Conservation (phyloP, 2,113 vertebrate genomes). For the Odontesthes bonariensis region DNA sequence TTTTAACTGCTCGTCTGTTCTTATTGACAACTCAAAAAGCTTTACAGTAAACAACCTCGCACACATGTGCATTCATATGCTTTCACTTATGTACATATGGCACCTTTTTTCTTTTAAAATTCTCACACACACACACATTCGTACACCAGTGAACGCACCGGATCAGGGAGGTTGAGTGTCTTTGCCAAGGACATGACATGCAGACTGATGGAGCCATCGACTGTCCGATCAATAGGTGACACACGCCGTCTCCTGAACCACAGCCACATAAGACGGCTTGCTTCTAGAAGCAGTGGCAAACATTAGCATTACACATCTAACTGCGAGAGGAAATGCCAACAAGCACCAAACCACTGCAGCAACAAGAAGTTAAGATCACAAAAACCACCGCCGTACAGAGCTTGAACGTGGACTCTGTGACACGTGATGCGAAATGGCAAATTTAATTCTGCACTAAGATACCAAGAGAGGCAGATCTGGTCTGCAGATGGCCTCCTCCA, state of each 20-base stretch:
- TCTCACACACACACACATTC: neutral
- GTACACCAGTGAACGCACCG: too few species aligned
- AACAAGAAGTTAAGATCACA: neutral
- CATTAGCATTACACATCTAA: neutral
- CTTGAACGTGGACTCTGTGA: neutral
- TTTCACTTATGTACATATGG: too few species aligned
- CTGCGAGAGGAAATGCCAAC: slow-evolving; percentile 27
- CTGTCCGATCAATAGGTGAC: neutral
- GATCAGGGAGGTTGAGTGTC: too few species aligned
- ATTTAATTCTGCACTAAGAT: neutral
- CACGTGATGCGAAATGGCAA: neutral
- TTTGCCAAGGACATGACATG: neutral
- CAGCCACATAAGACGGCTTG: too few species aligned
- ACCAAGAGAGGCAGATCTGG: too few species aligned
- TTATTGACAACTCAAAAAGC: neutral
- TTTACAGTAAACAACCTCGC: neutral
- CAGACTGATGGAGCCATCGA: neutral
- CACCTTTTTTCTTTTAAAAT: neutral
- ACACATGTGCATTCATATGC: too few species aligned
- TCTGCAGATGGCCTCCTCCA: neutral
- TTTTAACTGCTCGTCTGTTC: too few species aligned
- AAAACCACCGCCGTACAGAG: slow-evolving; percentile 7
- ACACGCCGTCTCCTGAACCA: too few species aligned
- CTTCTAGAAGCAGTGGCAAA: neutral
- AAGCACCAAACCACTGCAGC: slow-evolving; percentile 33